Evolutionary conservation across 2,888 invertebrate species (phyloP), one percentile per base, ranked within the genome.

Genomic region (Seira ritae): DNA sequence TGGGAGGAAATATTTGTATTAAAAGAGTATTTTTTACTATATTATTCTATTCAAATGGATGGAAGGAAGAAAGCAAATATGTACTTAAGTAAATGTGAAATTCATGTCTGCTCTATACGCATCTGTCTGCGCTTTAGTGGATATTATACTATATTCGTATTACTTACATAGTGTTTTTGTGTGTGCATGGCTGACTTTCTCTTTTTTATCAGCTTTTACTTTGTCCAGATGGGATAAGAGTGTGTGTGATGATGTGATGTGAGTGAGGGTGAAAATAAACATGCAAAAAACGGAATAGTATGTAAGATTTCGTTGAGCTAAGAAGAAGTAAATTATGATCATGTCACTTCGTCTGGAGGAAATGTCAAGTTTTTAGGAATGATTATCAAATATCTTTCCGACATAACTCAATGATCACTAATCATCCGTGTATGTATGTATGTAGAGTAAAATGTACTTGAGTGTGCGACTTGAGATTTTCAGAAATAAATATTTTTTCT

Each of bases 331-430:
- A 84, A 70, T 80, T 84, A 84, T 84, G 80, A 84, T 84, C 76
- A 62, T 70, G 66, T 69, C 70, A 73, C 80, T 19, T 72, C 55
- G 20, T n/a, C n/a, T n/a, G n/a, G n/a, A n/a, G n/a, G n/a, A n/a
- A n/a, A n/a, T n/a, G n/a, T n/a, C n/a, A n/a, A n/a, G n/a, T n/a
- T 77, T 67, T 80, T 65, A 85, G 74, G 77, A 84, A 84, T 84
- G 83, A 85, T 85, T 83, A 83, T 84, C 84, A 42, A 74, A 15
- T 69, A 75, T 78, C 82, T 31, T 60, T 84, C 67, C 66, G 68
- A 83, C 69, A 72, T 66, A n/a, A 66, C 76, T 73, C 72, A 20
- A 80, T 78, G 84, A 85, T 83, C 80, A 84, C 84, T 85, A 84
- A 84, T 85, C 85, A 85, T 84, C n/a, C n/a, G n/a, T n/a, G n/a